Conservation (phyloP, 2,797 vertebrate genomes). For the Aplochiton taeniatus region DNA sequence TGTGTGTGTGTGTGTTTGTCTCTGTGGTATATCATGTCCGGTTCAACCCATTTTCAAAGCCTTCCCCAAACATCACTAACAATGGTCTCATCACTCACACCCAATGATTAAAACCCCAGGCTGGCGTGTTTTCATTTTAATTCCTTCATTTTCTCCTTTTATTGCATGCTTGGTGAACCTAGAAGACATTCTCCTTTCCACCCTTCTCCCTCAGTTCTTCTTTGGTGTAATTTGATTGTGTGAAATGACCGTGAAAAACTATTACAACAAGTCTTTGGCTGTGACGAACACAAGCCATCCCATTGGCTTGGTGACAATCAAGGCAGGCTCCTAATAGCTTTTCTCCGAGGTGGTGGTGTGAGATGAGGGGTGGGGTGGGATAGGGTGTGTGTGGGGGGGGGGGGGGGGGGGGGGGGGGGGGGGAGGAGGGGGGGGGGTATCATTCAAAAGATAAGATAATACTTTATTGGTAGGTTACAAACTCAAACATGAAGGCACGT, state of each 20-base stretch:
- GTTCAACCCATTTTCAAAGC: not conserved
- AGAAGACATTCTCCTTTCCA: slow-evolving; percentile 21
- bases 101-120: slow-evolving; percentile 23
- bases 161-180: slow-evolving; percentile 23
- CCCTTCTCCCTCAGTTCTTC: slow-evolving; percentile 28
- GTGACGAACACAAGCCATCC: slow-evolving; percentile 53
- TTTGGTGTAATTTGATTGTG: slow-evolving; percentile 54
- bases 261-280: slow-evolving; percentile 52
- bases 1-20: slow-evolving; percentile 7
- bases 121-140: slow-evolving; percentile 27
- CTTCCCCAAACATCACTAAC: slow-evolving; percentile 16
- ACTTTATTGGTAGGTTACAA: slow-evolving; percentile 1
- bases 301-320: slow-evolving; percentile 52
- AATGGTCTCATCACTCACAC: slow-evolving; percentile 35
- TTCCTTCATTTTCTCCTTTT: slow-evolving; percentile 8
- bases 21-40: slow-evolving; percentile 8
- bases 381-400: no score
- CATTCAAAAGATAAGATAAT: slow-evolving; percentile 19
- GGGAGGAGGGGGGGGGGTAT: slow-evolving; percentile 9
- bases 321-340: slow-evolving; percentile 43
- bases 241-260: slow-evolving; percentile 63
- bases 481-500: not conserved
- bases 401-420: slow-evolving; percentile 18
- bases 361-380: no score
- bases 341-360: slow-evolving; percentile 36